Conservation (phyloP, 2,797 vertebrate species). For the Lemur catta region DNA sequence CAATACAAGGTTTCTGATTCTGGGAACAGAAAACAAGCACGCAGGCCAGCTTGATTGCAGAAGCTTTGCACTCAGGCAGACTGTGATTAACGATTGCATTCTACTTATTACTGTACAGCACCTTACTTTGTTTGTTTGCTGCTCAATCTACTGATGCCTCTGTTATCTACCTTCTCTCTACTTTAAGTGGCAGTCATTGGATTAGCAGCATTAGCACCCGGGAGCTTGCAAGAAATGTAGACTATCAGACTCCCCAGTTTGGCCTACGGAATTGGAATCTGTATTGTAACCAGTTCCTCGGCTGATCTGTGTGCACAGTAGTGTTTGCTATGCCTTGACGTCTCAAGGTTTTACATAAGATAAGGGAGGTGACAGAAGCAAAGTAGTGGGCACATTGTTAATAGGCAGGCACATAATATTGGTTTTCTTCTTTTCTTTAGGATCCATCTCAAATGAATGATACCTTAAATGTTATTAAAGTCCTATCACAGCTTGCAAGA, state of each 20-base stretch:
- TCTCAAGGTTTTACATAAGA: background rate
- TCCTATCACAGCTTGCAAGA: background rate
- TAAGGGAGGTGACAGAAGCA: background rate
- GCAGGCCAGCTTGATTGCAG: background rate
- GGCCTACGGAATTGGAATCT: background rate
- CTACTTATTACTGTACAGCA: background rate
- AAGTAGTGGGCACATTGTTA: background rate
- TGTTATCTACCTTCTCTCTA: background rate
- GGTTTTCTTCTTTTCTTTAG: background rate
- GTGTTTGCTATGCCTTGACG: background rate
- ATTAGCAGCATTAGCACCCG: background rate
- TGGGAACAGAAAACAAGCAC: background rate
- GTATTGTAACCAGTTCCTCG: background rate
- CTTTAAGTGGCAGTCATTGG: background rate
- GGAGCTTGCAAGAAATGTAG: background rate
- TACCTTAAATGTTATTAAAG: background rate
- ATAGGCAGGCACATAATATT: background rate
- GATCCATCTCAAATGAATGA: background rate
- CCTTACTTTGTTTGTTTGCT: background rate
- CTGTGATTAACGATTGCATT: background rate
- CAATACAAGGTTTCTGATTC: background rate
- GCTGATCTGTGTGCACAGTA: background rate
- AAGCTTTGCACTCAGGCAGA: background rate
- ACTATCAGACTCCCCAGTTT: background rate
- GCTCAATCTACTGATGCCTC: background rate